phyloP scores from a whole-genome alignment of 2,888 invertebrate genomes.

The Subacronicta megacephala region DNA sequence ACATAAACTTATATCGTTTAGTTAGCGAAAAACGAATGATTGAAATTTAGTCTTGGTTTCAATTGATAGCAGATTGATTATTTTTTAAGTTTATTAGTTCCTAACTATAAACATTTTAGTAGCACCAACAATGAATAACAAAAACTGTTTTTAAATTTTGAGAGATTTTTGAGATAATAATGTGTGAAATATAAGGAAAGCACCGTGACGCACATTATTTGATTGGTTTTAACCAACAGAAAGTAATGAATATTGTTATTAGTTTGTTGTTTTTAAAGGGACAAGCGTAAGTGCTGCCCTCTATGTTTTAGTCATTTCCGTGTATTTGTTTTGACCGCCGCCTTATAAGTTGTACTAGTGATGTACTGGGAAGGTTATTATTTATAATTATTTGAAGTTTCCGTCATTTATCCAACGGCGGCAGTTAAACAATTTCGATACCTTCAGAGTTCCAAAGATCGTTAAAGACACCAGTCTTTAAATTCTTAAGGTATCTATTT shows the following conservation, averaged over 20 bases:
- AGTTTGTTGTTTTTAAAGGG: conserved; percentile 3
- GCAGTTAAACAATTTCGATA: conserved; percentile 22
- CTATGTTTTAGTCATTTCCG: conserved; percentile 28
- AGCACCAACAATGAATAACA: conserved; percentile 58
- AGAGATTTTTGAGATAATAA: conserved; percentile 19
- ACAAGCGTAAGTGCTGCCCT: conserved; percentile 26
- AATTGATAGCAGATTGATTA: not conserved
- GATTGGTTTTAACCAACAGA: not conserved
- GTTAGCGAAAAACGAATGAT: too few relatives aligned
- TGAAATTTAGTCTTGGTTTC: not conserved
- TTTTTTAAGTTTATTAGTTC: not conserved
- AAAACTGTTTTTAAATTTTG: conserved; percentile 29
- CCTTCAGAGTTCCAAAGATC: not conserved
- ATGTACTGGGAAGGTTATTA: not conserved
- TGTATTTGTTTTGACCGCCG: conserved; percentile 25
- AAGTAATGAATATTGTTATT: too few relatives aligned
- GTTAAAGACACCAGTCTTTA: not conserved
- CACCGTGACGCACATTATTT: conserved; percentile 35
- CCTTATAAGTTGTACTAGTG: not conserved
- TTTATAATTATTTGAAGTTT: not conserved
- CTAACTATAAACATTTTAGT: conserved; percentile 47
- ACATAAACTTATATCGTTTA: too few relatives aligned
- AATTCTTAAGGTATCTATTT: not conserved
- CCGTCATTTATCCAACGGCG: not conserved
- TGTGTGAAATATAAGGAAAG: conserved; percentile 35